Percentiles rank a stretch among this genome's conserved stretches.
Conservation (phyloP, 2,888 invertebrate genomes). For the Ceratothoa steindachneri region DNA sequence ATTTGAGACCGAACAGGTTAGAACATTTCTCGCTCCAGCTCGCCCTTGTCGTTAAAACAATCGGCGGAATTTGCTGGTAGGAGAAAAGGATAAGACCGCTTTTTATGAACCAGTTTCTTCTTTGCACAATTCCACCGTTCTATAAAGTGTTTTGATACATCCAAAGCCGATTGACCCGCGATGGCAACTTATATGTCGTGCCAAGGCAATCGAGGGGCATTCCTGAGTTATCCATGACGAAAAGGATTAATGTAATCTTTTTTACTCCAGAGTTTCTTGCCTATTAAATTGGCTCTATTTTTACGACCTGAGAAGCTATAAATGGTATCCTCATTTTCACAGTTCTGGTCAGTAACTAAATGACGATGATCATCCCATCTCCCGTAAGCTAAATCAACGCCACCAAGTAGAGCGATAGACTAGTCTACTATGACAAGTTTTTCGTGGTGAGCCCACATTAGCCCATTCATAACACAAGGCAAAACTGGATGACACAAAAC, state of each 20-base stretch:
- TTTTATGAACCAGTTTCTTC: not conserved
- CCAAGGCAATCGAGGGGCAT: constrained; percentile 22
- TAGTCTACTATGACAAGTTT: constrained; percentile 19
- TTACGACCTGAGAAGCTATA: not conserved
- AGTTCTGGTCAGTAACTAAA: constrained; percentile 8
- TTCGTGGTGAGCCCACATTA: constrained; percentile 26
- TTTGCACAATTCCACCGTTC: constrained; percentile 24
- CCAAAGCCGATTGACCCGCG: constrained; percentile 12
- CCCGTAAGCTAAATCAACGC: constrained; percentile 25
- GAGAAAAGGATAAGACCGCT: constrained; percentile 10
- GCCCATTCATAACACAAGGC: not conserved
- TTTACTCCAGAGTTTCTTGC: constrained; percentile 15
- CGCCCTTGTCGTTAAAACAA: not conserved
- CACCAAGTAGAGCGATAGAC: constrained; percentile 14
- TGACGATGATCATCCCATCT: constrained; percentile 25
- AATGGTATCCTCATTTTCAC: constrained; percentile 16
- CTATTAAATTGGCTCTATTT: not conserved
- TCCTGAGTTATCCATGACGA: constrained; percentile 1
- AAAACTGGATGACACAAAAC: constrained; percentile 21
- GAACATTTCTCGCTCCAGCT: not conserved
- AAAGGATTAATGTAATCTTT: constrained; percentile 23
- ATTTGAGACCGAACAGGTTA: constrained; percentile 14
- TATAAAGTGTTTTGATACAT: constrained; percentile 23
- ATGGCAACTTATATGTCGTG: constrained; percentile 22
- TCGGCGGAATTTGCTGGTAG: constrained; percentile 2